Evolutionary conservation across 2,113 vertebrate species (phyloP), one percentile per base, ranked within the genome.

Genomic region (Proterorhinus semilunaris): DNA sequence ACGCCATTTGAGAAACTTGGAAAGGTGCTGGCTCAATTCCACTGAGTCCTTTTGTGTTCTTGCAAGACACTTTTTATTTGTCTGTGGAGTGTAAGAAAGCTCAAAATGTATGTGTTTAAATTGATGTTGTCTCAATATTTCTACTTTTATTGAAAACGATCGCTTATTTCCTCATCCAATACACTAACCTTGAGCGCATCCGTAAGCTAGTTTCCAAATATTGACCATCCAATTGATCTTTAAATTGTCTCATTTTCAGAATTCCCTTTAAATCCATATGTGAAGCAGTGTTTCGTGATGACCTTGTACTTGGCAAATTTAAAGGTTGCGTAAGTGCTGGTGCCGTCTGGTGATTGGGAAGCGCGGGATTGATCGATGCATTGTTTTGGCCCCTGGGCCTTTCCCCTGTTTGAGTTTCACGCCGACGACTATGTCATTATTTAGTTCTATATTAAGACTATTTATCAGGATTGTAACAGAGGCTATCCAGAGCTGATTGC

Each of bases 391-490:
- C 84, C 87, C 75, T 71, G 0, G 86, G 88, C 78, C 66, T 78
- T 72, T 66, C 74, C 79, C 65, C 71, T 72, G 65, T 63, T 67
- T 70, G 65, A 74, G 54, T 78, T 62, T 52, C 46, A 15, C 64
- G 50, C 77, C 82, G 66, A 68, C 62, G n/a, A 48, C 62, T 63
- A 65, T 80, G 58, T 85, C 68, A 72, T 82, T 87, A 83, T 86
- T 83, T 72, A 68, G 66, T 71, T 81, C 83, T 88, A 81, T 85
- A 84, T 72, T 88, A 86, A 83, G 72, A 66, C 71, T 84, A 85
- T 90, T 84, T 86, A 90, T 89, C 74, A 68, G 62, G 13, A 68
- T 46, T 63, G 78, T 81, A 80, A 78, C 67, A 54, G 50, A 77
- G 69, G 70, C 36, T 65, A 68, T 65, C 57, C 63, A 71, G 67